Evolutionary conservation across 2,113 vertebrate genomes (phyloP), one percentile per base, ranked within the genome.

Genomic region (Mugil cephalus): DNA sequence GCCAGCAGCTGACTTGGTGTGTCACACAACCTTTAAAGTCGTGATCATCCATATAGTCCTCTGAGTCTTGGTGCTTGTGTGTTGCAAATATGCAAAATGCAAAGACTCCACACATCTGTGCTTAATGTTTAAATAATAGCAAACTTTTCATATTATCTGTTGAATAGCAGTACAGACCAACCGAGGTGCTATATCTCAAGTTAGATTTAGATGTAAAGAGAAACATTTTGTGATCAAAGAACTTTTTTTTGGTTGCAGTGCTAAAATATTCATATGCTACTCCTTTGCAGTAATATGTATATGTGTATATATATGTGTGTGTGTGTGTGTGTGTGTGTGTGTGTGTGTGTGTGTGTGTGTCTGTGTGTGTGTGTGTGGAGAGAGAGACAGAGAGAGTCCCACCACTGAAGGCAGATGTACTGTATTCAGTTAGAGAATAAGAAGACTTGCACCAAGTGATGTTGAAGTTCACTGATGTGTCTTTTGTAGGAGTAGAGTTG

Each of bases 261-360:
- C 10, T 79, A 18, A 67, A 39, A 76, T 59, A 80, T 76, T 54
- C 34, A 63, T 34, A 14, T 8, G 14, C 35, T 18, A 17, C 62
- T 64, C 14, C 3, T 36, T 38, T 48, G 40, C 47, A 38, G 46
- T 19, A 0, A 34, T 35, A 43, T 40, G 51, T 74, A 43, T 40
- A 56, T 74, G n/a, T n/a, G n/a, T n/a, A n/a, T n/a, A n/a, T n/a
- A n/a, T n/a, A n/a, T n/a, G n/a, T n/a, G n/a, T n/a, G n/a, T n/a
- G n/a, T n/a, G n/a, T n/a, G n/a, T n/a, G n/a, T n/a, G n/a, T n/a
- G n/a, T n/a, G n/a, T n/a, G n/a, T n/a, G n/a, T n/a, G n/a, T n/a
- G n/a, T n/a, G n/a, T n/a, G n/a, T n/a, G n/a, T n/a, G n/a, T n/a
- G n/a, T n/a, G n/a, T n/a, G n/a, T n/a, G n/a, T n/a, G n/a, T n/a